Evolutionary conservation across 1,140 invertebrate genomes (phyloP).

Genomic region (Hestina assimilis): DNA sequence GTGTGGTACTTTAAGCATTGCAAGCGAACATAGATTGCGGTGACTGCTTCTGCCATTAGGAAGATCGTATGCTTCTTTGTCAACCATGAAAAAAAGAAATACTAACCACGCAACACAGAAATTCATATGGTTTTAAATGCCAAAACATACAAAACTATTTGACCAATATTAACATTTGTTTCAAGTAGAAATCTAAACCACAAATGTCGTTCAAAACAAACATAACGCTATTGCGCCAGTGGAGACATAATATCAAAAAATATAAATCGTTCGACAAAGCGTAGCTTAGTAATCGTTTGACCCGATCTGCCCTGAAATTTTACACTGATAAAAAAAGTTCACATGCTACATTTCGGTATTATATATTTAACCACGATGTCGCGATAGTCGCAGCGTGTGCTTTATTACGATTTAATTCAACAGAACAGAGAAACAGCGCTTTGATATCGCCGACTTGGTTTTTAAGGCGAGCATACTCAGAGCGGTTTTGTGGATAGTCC

Average conservation of each 20-base stretch:
- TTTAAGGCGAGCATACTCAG: slow-evolving; percentile 31
- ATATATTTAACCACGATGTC: slow-evolving; percentile 59
- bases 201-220: no score
- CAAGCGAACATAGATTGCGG: no score
- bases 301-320: slow-evolving; percentile 42
- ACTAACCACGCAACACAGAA: no score
- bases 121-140: no score
- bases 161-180: background rate
- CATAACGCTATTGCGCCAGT: no score
- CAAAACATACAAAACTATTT: no score
- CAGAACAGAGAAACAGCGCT: slow-evolving; percentile 52
- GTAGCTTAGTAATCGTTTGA: slow-evolving; percentile 21
- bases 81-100: no score
- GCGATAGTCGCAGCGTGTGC: slow-evolving; percentile 52
- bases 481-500: background rate
- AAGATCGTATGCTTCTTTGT: no score
- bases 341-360: slow-evolving; percentile 60
- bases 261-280: slow-evolving; percentile 14
- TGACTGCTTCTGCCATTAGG: no score
- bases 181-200: background rate
- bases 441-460: slow-evolving; percentile 61
- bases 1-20: no score
- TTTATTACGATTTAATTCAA: slow-evolving; percentile 75
- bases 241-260: slow-evolving; percentile 7
- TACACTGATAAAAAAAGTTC: slow-evolving; percentile 59